Percentiles rank a stretch among this genome's conserved stretches.
These are phyloP conservation scores for Epizoanthus illoricatus DNA, from an alignment of 92 coral and sea anemone species.

Conservation along the genomic window DNA sequence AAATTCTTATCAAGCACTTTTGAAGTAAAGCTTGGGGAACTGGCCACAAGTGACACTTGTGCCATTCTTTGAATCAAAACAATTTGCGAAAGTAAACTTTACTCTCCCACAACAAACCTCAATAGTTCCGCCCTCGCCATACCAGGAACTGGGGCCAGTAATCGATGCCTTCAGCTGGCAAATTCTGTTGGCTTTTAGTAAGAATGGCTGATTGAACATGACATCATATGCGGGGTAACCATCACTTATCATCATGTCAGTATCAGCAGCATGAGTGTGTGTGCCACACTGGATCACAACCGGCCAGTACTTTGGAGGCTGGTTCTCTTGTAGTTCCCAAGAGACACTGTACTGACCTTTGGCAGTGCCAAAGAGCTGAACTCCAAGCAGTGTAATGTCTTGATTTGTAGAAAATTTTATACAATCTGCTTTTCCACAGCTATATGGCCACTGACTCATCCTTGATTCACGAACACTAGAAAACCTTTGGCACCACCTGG, in stretches of 20 bases:
- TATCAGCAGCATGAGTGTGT: background rate
- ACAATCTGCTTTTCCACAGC: background rate
- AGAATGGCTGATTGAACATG: slow-evolving; percentile 2
- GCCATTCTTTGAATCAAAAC: background rate
- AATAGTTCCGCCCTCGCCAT: background rate
- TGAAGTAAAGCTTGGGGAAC: slow-evolving; percentile 13
- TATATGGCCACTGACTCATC: slow-evolving; percentile 1
- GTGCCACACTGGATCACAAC: background rate
- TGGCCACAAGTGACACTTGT: background rate
- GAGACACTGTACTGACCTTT: background rate
- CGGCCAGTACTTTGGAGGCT: background rate
- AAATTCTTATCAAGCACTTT: background rate
- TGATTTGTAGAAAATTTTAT: slow-evolving; percentile 5
- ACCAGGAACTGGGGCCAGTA: slow-evolving; percentile 5
- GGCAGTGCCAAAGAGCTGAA: background rate
- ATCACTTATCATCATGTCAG: background rate
- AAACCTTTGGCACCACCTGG: background rate
- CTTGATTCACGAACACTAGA: background rate
- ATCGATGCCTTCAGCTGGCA: background rate
- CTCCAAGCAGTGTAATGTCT: background rate
- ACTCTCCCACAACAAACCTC: background rate
- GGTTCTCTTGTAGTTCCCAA: slow-evolving; percentile 2
- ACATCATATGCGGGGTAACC: slow-evolving; percentile 19
- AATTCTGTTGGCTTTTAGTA: background rate
- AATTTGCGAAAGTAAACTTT: slow-evolving; percentile 1